Evolutionary conservation across 2,113 vertebrate genomes (phyloP), one percentile per base, ranked within the genome.

Genomic region (Poeciliopsis turrubarensis): DNA sequence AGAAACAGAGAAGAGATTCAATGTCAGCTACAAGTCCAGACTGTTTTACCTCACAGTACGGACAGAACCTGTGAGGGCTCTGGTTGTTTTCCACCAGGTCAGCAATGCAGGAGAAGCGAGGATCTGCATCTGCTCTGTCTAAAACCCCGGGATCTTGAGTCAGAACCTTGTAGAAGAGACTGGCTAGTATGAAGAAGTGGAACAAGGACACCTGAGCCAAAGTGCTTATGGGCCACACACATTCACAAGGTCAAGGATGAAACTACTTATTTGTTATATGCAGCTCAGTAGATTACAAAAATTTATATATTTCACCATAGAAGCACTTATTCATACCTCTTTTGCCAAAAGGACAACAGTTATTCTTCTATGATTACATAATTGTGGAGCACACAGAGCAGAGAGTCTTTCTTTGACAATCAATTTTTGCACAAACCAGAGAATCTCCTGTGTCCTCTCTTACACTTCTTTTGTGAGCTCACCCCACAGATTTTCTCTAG

Each of bases 41-140:
- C 60, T 26, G n/a, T 60, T 78, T 83, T 73, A 94, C 95, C 93
- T 96, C 95, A 91, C 95, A 96, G 87, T 94, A 92, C n/a, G 94
- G 93, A 83, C 95, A 96, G 86, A 95, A 96, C 57, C 77, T 88
- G 29, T 87, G 82, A 6, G 86, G 87, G 60, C 82, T 94, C 84
- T 95, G 80, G 81, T 93, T 93, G 26, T 86, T 89, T 80, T 93
- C 93, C 60, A 95, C 86, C 68, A 96, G 91, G 81, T 94, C 93
- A 27, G 89, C 86, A 0, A 95, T 85, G 61, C 89, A 91, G 69
- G 93, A 90, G 85, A 93, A 94, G 31, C 84, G 80, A 62, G 91
- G 84, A 74, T 94, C 91, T 34, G 87, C 75, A 11, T 94, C 90
- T 19, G 76, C 82, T 70, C 78, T 78, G 26, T 82, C 80, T 79